Conservation (phyloP, 2,797 vertebrate genomes). For the Leptodactylus fallax region DNA sequence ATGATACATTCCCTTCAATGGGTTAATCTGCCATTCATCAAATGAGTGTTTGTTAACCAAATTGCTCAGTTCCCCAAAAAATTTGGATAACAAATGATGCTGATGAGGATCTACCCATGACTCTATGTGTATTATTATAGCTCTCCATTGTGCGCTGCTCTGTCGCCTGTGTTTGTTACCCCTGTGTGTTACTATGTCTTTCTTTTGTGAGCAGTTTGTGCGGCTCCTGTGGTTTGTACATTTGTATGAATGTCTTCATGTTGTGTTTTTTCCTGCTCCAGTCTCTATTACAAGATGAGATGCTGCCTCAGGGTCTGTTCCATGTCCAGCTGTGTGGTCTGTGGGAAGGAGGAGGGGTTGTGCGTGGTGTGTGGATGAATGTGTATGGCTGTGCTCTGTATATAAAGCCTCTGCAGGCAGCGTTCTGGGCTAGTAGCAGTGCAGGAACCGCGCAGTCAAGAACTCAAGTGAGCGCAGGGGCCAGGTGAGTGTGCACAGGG, state of each 20-base stretch:
- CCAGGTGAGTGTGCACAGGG: neutral
- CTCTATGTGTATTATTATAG: neutral
- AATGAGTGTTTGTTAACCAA: too few species aligned
- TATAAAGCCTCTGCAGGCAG: conserved; percentile 44
- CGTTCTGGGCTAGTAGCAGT: conserved; percentile 10
- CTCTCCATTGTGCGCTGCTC: neutral
- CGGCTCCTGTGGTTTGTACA: neutral
- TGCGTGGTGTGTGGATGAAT: conserved; percentile 27
- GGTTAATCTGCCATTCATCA: too few species aligned
- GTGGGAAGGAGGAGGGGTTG: conserved; percentile 54
- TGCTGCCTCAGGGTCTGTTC: conserved; percentile 49
- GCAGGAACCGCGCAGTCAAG: neutral
- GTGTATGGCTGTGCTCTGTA: conserved; percentile 46
- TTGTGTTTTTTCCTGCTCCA: conserved; percentile 15
- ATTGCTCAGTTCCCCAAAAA: too few species aligned
- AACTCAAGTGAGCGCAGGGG: neutral
- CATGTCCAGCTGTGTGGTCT: conserved; percentile 60
- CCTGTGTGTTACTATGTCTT: neutral
- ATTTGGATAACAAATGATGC: neutral
- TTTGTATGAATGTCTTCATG: conserved; percentile 24
- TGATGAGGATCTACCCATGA: neutral
- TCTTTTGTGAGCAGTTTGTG: neutral
- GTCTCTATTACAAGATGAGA: conserved; percentile 22
- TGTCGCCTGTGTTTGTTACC: neutral
- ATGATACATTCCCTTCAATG: too few species aligned